A percentile compares a stretch with the other conserved stretches of the same genome.
Conservation (phyloP, 2,113 vertebrate species). For the Chlorodrepanis virens region DNA sequence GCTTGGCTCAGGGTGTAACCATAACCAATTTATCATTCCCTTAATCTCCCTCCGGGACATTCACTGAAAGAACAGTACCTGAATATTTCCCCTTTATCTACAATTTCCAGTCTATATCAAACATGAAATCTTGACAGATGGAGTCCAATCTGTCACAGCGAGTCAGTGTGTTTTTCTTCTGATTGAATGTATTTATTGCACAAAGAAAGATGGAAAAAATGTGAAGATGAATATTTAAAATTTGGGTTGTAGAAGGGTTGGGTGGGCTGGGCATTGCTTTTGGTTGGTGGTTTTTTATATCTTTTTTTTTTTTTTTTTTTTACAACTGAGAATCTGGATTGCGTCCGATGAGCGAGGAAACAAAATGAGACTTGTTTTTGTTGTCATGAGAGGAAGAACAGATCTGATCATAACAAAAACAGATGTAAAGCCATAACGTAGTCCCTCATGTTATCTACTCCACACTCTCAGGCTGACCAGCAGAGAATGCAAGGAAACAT, state of each 20-base stretch:
- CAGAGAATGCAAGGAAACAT: not conserved
- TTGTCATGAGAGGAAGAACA: conserved; percentile 27
- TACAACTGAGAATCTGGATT: not conserved
- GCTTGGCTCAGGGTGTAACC: conserved; percentile 46
- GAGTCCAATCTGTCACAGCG: conserved; percentile 56
- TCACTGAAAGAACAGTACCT: conserved; percentile 48
- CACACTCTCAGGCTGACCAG: not conserved
- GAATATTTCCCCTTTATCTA: conserved; percentile 55
- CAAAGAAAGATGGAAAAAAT: not conserved
- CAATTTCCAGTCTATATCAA: conserved; percentile 54
- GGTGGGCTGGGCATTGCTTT: not conserved
- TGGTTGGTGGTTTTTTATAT: not conserved
- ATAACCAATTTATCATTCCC: conserved; percentile 55
- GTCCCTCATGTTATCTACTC: conserved; percentile 31
- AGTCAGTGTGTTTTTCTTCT: conserved; percentile 23
- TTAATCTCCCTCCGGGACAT: conserved; percentile 15
- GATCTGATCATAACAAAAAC: conserved; percentile 45
- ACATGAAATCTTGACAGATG: conserved; percentile 66
- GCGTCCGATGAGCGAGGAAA: not conserved
- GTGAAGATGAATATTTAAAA: not conserved
- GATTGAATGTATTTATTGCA: conserved; percentile 20
- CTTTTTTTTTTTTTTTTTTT: not conserved
- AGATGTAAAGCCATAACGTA: conserved; percentile 42
- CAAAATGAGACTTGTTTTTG: not conserved
- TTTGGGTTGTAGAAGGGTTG: not conserved